These are phyloP conservation scores for Aphidius gifuensis DNA, from an alignment of 1,140 invertebrate genomes.

Conservation along the genomic window DNA sequence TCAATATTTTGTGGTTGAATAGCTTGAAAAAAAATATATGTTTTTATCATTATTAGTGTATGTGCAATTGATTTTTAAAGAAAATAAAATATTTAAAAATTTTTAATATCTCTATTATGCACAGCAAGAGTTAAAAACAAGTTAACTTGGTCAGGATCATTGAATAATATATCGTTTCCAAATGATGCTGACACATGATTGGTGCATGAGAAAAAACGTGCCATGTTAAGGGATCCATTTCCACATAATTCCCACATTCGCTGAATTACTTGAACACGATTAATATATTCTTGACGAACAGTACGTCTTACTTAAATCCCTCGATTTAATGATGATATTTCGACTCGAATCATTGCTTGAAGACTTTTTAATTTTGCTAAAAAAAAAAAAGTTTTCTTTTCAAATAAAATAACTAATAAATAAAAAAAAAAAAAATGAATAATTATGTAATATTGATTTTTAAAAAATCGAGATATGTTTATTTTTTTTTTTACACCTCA, in stretches of 20 bases:
- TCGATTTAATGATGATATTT: not conserved
- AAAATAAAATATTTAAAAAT: too few relatives aligned
- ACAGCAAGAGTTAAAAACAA: not conserved
- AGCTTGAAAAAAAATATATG: too few relatives aligned
- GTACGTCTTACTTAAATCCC: not conserved
- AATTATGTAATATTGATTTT: too few relatives aligned
- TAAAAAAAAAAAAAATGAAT: too few relatives aligned
- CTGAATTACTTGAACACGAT: not conserved
- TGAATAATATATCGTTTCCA: not conserved
- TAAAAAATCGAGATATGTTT: too few relatives aligned
- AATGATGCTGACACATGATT: not conserved
- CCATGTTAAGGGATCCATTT: not conserved
- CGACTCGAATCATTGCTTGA: not conserved
- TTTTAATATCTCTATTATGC: not conserved
- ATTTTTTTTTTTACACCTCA: too few relatives aligned
- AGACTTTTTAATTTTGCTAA: not conserved
- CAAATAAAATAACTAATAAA: too few relatives aligned
- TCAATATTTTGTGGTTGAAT: too few relatives aligned
- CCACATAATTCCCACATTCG: not conserved
- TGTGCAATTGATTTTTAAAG: too few relatives aligned
- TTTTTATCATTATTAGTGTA: too few relatives aligned
- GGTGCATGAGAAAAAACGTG: not conserved
- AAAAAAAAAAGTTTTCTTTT: not conserved
- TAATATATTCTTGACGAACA: not conserved
- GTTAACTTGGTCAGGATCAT: slow-evolving; percentile 12